Base-by-base conservation (phyloP, 2,888 invertebrate genomes). In the Phlogophora meticulosa region DNA sequence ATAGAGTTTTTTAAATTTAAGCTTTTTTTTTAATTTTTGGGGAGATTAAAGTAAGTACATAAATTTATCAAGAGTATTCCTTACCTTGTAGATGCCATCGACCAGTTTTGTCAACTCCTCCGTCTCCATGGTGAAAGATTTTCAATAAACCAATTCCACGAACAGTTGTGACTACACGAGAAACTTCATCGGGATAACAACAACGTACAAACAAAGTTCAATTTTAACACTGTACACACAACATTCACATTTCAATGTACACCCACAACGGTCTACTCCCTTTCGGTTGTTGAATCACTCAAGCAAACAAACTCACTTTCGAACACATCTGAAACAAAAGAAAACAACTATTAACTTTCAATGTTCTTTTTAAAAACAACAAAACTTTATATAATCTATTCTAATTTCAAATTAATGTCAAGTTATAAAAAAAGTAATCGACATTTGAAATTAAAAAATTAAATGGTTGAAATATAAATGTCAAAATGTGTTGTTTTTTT, bases 81-180 rank as follows among this genome's bases (percentile, higher is more conserved):
- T 94, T 96, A 98, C 98, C 97, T 98, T 98, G 94, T 98, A 98
- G 90, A 98, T 98, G 87, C 98, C 98, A 95, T 98, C 98, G 87
- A 98, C 98, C 87, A 98, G 97, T 96, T 98, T 98, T 90, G 98
- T 98, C 85, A 98, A 97, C 96, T 98, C 98, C 93, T 98, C 98
- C 87, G 98, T 98, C 96, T 98, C 98, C 97, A 98, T 96, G 85
- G 87, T 86, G 92, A 92, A 84, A 84, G 87, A 88, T 92, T 90
- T 90, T 91, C 89, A 91, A 83, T 88, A 86, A 89, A 90, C 83
- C 85, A 87, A 88, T 87, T 84, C 80, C 83, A 82, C 80, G 72
- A 88, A 88, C 82, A 74, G 82, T 86, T 84, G 85, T 84, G 84
- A 86, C 91, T 91, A 94, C 93, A 94, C 94, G 80, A 88, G 87